Base-by-base conservation (phyloP, 2,113 vertebrate genomes). In the Percina caprodes region DNA sequence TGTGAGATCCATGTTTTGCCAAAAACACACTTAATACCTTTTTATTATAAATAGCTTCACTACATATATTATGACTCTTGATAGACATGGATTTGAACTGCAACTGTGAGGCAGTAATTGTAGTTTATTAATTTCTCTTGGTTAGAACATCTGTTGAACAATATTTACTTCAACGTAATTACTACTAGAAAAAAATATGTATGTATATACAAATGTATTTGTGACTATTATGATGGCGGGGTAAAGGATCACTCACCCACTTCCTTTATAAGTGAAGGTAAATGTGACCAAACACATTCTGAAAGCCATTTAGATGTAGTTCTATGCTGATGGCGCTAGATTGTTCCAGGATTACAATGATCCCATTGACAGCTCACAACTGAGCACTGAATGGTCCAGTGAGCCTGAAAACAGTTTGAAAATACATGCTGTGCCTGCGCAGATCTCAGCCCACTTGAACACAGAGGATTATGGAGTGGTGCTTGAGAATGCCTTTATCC, bases 271-370 rank as follows among this genome's bases (percentile, higher is more conserved):
- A 42, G 39, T n/a, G 8, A 3, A 58, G 52, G 6, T 75, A 23
- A 82, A 73, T 30, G 46, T 33, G 42, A 23, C 21, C 19, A 3
- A 76, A 73, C 46, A 62, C 23, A 18, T 62, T 79, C 33, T 69
- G 63, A 74, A 83, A 73, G 30, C 56, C 63, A 6, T 60, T 67
- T 42, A 24, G 10, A 18, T 10, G n/a, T 12, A 0, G 58, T 18
- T 60, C 24, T 73, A 0, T 59, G 0, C 59, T 19, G 79, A 61
- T 63, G 59, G 13, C 2, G 13, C 54, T 52, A 42, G 82, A 79
- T 65, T 84, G 71, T 84, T 87, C 75, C 75, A 39, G 67, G 19
- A 58, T 45, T 10, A 74, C 59, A 88, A 42, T 74, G 67, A 59
- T 60, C 63, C 66, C 19, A 71, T 77, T 83, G 72, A 74, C n/a